Evolutionary conservation across 2,888 invertebrate species (phyloP).

Genomic region (Melanophora roralis): DNA sequence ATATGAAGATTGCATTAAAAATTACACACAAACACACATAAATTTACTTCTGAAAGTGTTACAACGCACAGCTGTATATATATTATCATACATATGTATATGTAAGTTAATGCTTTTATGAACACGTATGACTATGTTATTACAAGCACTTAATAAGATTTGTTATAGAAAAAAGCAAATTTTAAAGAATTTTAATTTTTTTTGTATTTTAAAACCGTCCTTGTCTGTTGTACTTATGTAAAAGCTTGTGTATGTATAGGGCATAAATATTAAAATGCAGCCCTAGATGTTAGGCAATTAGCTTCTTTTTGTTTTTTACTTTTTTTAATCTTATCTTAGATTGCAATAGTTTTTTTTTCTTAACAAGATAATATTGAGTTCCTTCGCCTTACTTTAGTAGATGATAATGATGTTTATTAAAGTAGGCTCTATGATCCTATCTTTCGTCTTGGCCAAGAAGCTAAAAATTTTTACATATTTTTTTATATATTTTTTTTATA

Average conservation of each 20-base stretch:
- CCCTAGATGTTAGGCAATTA: constrained; percentile 51
- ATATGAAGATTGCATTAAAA: constrained; percentile 30
- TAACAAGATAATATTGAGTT: too few species aligned
- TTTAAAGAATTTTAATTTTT: constrained; percentile 5
- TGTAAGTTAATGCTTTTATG: background rate
- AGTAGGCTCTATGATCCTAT: too few species aligned
- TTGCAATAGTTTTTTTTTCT: constrained; percentile 22
- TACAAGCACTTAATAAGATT: constrained; percentile 45
- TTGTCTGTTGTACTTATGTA: background rate
- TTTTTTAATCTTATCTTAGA: constrained; percentile 14
- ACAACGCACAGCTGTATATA: background rate
- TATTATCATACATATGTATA: too few species aligned
- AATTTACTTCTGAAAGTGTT: constrained; percentile 27
- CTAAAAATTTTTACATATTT: too few species aligned
- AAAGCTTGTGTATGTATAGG: background rate
- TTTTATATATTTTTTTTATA: too few species aligned
- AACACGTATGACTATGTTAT: background rate
- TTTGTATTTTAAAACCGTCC: background rate
- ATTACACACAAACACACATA: background rate
- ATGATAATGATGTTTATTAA: too few species aligned
- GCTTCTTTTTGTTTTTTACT: background rate
- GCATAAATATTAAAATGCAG: constrained; percentile 54
- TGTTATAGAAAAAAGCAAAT: background rate
- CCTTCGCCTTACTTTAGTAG: too few species aligned
- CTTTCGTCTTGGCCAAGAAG: too few species aligned